These are phyloP conservation scores for Eilema sororculum DNA, from an alignment of 2,888 invertebrate species.

Conservation along the genomic window DNA sequence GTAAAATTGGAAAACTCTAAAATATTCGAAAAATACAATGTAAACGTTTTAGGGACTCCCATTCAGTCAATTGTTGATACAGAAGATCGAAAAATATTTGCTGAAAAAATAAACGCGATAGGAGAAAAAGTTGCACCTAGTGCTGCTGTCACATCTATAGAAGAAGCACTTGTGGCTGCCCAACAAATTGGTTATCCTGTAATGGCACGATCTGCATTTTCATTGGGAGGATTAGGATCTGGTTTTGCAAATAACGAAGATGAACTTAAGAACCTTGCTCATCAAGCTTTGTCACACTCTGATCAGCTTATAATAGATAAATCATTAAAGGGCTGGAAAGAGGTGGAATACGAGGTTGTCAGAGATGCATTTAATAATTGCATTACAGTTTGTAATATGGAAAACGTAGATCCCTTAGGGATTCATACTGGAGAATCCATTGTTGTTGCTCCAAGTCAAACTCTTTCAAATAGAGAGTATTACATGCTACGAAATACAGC, in stretches of 20 bases:
- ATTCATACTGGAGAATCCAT: constrained; percentile 99
- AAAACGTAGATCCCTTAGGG: constrained; percentile 99
- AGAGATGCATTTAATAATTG: constrained; percentile 99
- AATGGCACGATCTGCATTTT: constrained; percentile 98
- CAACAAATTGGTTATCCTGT: constrained; percentile 97
- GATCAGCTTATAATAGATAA: constrained; percentile 98
- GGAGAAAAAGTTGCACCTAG: constrained; percentile 98
- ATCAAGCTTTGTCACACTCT: constrained; percentile 95
- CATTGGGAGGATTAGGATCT: constrained; percentile 98
- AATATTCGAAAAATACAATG: constrained; percentile 95
- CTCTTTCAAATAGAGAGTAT: constrained; percentile 97
- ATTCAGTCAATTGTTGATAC: constrained; percentile 98
- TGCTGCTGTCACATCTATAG: constrained; percentile 95
- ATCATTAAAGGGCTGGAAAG: constrained; percentile 99
- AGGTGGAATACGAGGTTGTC: constrained; percentile 99
- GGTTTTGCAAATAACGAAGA: constrained; percentile 97
- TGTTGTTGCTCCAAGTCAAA: constrained; percentile 99
- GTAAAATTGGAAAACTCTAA: constrained; percentile 94
- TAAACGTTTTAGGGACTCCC: constrained; percentile 97
- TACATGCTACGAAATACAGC: constrained; percentile 97
- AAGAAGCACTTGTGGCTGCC: constrained; percentile 96
- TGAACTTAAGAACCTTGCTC: constrained; percentile 92
- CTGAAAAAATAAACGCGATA: constrained; percentile 95
- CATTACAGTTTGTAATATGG: constrained; percentile 99
- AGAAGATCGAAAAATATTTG: constrained; percentile 98